A percentile compares a stretch with the other conserved stretches of the same genome.
Conservation (phyloP, 2,113 vertebrate species). For the Chunga burmeisteri region DNA sequence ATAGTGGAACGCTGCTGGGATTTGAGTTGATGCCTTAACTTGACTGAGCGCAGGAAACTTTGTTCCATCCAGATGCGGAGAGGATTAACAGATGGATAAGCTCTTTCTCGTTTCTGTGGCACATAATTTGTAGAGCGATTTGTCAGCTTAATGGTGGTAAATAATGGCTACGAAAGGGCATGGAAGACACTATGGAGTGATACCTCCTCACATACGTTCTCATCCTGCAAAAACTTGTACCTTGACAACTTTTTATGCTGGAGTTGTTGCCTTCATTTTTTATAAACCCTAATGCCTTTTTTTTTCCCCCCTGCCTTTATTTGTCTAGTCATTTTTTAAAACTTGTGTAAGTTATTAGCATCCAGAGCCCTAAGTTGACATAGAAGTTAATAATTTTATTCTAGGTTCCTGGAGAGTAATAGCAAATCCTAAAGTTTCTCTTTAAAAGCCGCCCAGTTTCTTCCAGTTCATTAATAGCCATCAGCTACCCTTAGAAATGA, state of each 20-base stretch:
- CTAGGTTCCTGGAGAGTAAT: not conserved
- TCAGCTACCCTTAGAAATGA: not conserved
- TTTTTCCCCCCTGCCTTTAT: not conserved
- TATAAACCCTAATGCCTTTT: not conserved
- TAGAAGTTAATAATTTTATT: not conserved
- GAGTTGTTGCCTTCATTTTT: not conserved
- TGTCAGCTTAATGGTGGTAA: not conserved
- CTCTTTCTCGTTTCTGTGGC: not conserved
- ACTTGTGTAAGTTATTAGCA: not conserved
- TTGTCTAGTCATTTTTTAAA: not conserved
- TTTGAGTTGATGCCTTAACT: not conserved
- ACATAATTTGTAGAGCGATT: not conserved
- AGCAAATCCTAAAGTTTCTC: not conserved
- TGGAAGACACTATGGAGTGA: rapidly evolving
- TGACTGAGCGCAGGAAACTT: not conserved
- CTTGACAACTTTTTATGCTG: not conserved
- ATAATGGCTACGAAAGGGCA: not conserved
- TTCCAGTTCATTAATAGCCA: not conserved
- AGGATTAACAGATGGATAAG: not conserved
- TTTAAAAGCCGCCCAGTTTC: not conserved
- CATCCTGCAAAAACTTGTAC: not conserved
- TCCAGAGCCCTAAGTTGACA: not conserved
- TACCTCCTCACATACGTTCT: not conserved
- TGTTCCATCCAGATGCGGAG: not conserved
- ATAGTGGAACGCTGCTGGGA: not conserved